phyloP scores from a whole-genome alignment of 2,888 invertebrate species.

The Lithophane leautieri region DNA sequence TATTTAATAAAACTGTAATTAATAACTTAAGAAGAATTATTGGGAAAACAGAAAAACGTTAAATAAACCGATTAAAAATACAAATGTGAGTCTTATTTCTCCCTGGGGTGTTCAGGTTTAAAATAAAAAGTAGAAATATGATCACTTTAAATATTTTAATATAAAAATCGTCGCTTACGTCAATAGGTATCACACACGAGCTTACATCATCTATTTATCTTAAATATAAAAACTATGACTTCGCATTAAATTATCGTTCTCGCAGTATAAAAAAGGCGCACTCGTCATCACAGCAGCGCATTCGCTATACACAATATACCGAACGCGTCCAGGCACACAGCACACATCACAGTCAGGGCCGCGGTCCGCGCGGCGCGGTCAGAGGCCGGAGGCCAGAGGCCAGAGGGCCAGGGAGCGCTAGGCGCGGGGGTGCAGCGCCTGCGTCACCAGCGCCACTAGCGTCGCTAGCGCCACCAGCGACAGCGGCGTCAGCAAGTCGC shows the following conservation, averaged over 20 bases:
- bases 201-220: slow-evolving; percentile 90
- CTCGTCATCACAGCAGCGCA: slow-evolving; percentile 85
- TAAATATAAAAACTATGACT: slow-evolving; percentile 91
- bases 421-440: slow-evolving; percentile 61
- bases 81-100: slow-evolving; percentile 82
- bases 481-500: slow-evolving; percentile 52
- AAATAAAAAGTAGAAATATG: slow-evolving; percentile 61
- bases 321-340: slow-evolving; percentile 83
- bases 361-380: slow-evolving; percentile 73
- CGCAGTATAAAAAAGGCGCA: slow-evolving; percentile 85
- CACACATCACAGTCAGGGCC: slow-evolving; percentile 87
- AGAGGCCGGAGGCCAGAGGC: not conserved
- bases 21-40: slow-evolving; percentile 90
- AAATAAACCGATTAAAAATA: slow-evolving; percentile 90
- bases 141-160: slow-evolving; percentile 87
- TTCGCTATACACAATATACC: slow-evolving; percentile 87
- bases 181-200: slow-evolving; percentile 90
- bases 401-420: slow-evolving; percentile 51
- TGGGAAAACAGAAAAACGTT: slow-evolving; percentile 89
- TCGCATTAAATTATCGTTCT: slow-evolving; percentile 89
- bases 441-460: slow-evolving; percentile 58
- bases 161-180: slow-evolving; percentile 88
- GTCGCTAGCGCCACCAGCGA: slow-evolving; percentile 55
- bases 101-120: slow-evolving; percentile 16
- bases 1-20: slow-evolving; percentile 90